Percentiles rank a stretch among this genome's conserved stretches.
These are phyloP conservation scores for Pelusios castaneus DNA, from an alignment of 2,113 vertebrate genomes.

Conservation along the genomic window DNA sequence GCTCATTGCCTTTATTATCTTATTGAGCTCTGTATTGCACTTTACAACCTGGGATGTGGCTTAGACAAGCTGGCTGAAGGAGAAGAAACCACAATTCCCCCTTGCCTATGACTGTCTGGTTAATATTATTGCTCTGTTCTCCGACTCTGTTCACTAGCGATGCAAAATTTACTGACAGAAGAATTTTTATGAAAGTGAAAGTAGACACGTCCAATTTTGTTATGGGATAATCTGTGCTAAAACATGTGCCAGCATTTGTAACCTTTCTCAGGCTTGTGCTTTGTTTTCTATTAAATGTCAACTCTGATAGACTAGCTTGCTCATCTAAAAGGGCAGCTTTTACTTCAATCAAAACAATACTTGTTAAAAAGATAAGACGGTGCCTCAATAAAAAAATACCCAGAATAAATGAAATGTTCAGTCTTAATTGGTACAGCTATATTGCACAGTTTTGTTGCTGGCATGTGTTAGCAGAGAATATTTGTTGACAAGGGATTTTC, in stretches of 20 bases:
- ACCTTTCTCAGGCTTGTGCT: conserved; percentile 72
- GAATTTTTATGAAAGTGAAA: conserved; percentile 60
- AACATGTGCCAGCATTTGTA: conserved; percentile 74
- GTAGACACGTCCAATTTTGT: conserved; percentile 55
- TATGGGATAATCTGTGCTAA: conserved; percentile 72
- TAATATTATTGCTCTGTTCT: not conserved
- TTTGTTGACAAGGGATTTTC: conserved; percentile 71
- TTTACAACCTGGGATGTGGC: not conserved
- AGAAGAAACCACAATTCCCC: not conserved
- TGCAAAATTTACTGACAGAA: conserved; percentile 50
- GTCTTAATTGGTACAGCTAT: conserved; percentile 65
- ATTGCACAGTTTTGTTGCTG: conserved; percentile 39
- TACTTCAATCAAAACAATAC: conserved; percentile 78
- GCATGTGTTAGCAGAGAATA: conserved; percentile 42
- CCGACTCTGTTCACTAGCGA: conserved; percentile 21
- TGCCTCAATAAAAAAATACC: conserved; percentile 79
- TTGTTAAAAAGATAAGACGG: conserved; percentile 76
- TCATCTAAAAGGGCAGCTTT: conserved; percentile 80
- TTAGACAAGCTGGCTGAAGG: not conserved
- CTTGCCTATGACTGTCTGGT: not conserved
- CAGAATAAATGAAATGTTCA: conserved; percentile 33
- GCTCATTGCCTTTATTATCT: not conserved
- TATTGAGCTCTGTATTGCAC: not conserved
- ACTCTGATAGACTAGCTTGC: conserved; percentile 77
- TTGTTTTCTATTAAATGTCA: conserved; percentile 78